Evolutionary conservation across 2,797 vertebrate genomes (phyloP).

Genomic region (Phrynocephalus vlangalii): DNA sequence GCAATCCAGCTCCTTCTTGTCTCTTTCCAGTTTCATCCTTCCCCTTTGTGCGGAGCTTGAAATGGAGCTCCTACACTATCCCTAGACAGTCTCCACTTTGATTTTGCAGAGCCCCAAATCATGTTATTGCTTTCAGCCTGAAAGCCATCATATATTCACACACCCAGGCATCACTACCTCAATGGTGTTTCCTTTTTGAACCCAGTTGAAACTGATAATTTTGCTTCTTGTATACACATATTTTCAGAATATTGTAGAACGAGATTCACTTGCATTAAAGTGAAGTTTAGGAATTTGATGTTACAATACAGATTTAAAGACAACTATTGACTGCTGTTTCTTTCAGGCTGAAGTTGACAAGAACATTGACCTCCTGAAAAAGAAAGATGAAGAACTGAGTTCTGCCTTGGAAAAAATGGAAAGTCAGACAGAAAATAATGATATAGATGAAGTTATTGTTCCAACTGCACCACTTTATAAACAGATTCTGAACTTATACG

Average conservation of each 20-base stretch:
- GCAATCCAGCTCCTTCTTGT: no score
- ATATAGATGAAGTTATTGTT: conserved; percentile 98
- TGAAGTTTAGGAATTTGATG: background rate
- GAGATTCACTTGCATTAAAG: background rate
- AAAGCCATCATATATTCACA: no score
- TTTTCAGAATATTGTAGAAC: background rate
- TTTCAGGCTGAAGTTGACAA: conserved; percentile 92
- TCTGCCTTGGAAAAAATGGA: conserved; percentile 99
- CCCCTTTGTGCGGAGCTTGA: no score
- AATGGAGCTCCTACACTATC: no score
- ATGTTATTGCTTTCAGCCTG: no score
- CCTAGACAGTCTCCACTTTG: no score
- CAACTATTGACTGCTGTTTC: conserved; percentile 26
- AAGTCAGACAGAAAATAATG: conserved; percentile 97
- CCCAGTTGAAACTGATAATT: no score
- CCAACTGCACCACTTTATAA: conserved; percentile 98
- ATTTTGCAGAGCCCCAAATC: no score
- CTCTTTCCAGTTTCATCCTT: no score
- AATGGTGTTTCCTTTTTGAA: no score
- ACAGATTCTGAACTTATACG: conserved; percentile 97
- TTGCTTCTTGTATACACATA: background rate
- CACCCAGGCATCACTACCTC: no score
- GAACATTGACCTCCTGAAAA: conserved; percentile 96
- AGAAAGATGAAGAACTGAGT: conserved; percentile 96
- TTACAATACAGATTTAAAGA: background rate